Conservation (phyloP, 30 jellyfish, hydroid and myxozoan species). For the Rhopilema esculentum region DNA sequence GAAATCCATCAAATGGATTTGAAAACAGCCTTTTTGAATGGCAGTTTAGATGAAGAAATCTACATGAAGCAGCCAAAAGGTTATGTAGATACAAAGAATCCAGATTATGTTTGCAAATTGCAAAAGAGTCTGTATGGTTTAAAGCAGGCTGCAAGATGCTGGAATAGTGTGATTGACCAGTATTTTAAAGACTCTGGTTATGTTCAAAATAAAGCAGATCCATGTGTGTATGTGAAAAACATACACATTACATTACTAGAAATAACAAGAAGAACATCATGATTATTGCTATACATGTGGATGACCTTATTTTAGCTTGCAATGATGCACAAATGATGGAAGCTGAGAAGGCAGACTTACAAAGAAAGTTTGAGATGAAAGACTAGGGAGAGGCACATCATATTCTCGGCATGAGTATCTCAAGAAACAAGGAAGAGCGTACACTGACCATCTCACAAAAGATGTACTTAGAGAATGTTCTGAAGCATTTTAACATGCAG, state of each 20-base stretch:
- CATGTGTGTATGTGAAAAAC: conserved; percentile 17
- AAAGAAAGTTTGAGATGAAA: conserved; percentile 29
- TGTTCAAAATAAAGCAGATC: conserved; percentile 43
- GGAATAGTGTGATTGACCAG: too few relatives aligned
- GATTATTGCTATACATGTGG: conserved; percentile 21
- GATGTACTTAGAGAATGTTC: too few relatives aligned
- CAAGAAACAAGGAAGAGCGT: conserved; percentile 12
- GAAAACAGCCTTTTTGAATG: conserved; percentile 55
- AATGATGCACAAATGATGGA: conserved; percentile 30
- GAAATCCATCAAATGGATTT: conserved; percentile 63
- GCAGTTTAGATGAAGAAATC: conserved; percentile 51
- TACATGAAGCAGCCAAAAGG: conserved; percentile 54
- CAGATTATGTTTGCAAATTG: conserved; percentile 50
- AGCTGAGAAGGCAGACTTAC: not conserved
- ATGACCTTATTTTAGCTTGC: conserved; percentile 26
- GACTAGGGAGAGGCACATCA: conserved; percentile 4
- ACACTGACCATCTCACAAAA: conserved; percentile 15
- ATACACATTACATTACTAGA: too few relatives aligned
- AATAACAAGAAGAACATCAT: conserved; percentile 43
- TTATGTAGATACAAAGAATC: conserved; percentile 34
- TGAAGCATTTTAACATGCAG: too few relatives aligned
- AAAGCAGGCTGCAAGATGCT: too few relatives aligned
- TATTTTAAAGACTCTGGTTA: conserved; percentile 36
- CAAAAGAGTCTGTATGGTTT: conserved; percentile 63
- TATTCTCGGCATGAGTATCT: conserved; percentile 20